phyloP scores from a whole-genome alignment of 2,888 invertebrate genomes.

The Anthrax anthrax region DNA sequence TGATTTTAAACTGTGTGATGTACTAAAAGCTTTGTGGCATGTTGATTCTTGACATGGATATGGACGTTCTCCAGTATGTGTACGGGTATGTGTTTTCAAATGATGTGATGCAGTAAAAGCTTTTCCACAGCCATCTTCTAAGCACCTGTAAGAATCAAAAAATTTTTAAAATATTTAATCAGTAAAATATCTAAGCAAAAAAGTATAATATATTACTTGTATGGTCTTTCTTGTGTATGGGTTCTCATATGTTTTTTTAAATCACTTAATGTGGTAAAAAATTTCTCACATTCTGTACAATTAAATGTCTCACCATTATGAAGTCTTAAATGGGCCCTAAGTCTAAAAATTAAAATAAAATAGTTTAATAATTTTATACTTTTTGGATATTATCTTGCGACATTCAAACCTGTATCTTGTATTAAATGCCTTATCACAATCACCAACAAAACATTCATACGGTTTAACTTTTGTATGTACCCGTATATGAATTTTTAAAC shows the following conservation, averaged over 20 bases:
- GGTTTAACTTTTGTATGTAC: slow-evolving; percentile 90
- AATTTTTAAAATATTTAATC: neutral
- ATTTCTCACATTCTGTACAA: slow-evolving; percentile 77
- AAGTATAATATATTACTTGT: slow-evolving; percentile 45
- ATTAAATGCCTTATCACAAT: slow-evolving; percentile 87
- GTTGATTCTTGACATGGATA: slow-evolving; percentile 54
- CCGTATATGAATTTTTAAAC: slow-evolving; percentile 83
- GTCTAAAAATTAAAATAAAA: slow-evolving; percentile 31
- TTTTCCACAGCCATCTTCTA: slow-evolving; percentile 72
- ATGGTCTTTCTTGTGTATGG: slow-evolving; percentile 82
- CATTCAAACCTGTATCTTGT: slow-evolving; percentile 65
- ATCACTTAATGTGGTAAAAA: slow-evolving; percentile 87
- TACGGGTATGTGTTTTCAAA: slow-evolving; percentile 76
- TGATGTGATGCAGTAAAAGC: slow-evolving; percentile 91
- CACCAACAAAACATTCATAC: slow-evolving; percentile 67
- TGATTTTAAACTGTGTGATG: slow-evolving; percentile 68
- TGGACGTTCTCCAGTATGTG: slow-evolving; percentile 58
- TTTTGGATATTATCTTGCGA: too few species aligned
- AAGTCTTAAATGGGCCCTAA: slow-evolving; percentile 78
- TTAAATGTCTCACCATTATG: slow-evolving; percentile 93
- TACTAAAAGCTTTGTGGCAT: slow-evolving; percentile 67
- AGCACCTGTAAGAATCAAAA: slow-evolving; percentile 43
- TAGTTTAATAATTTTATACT: too few species aligned
- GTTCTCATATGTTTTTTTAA: slow-evolving; percentile 86
- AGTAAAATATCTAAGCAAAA: neutral